phyloP scores from a whole-genome alignment of 1,140 invertebrate genomes.

The Copidosoma floridanum region DNA sequence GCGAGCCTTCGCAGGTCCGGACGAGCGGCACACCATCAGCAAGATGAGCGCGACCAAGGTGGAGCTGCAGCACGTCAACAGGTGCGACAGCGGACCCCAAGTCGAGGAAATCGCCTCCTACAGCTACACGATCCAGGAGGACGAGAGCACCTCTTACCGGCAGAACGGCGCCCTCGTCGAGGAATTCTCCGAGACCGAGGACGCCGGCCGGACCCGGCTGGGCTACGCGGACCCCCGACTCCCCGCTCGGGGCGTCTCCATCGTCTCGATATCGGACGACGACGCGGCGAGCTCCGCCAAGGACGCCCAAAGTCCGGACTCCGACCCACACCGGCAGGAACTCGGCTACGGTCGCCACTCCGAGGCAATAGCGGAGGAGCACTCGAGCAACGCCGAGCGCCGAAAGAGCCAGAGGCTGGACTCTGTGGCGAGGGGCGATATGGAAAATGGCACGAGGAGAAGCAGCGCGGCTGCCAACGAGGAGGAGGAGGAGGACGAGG shows the following conservation, averaged over 20 bases:
- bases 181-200: constrained; percentile 60
- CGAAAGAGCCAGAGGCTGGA: constrained; percentile 29
- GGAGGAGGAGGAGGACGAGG: constrained; percentile 59
- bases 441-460: too few relatives aligned
- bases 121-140: constrained; percentile 53
- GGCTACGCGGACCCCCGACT: constrained; percentile 21
- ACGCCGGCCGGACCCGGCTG: constrained; percentile 43
- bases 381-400: constrained; percentile 52
- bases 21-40: constrained; percentile 65
- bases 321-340: too few relatives aligned
- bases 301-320: too few relatives aligned
- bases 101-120: constrained; percentile 65
- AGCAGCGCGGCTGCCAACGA: too few relatives aligned
- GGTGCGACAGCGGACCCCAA: constrained; percentile 50
- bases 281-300: too few relatives aligned
- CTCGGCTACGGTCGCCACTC: too few relatives aligned
- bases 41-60: constrained; percentile 64
- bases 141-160: constrained; percentile 36
- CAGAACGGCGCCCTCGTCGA: constrained; percentile 60
- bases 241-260: constrained; percentile 60
- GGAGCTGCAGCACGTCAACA: constrained; percentile 57
- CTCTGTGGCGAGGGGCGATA: constrained; percentile 21
- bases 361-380: constrained; percentile 57
- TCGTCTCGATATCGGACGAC: constrained; percentile 66
- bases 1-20: constrained; percentile 60